Conservation (phyloP, 2,888 invertebrate species). For the Leucophora obtusa region DNA sequence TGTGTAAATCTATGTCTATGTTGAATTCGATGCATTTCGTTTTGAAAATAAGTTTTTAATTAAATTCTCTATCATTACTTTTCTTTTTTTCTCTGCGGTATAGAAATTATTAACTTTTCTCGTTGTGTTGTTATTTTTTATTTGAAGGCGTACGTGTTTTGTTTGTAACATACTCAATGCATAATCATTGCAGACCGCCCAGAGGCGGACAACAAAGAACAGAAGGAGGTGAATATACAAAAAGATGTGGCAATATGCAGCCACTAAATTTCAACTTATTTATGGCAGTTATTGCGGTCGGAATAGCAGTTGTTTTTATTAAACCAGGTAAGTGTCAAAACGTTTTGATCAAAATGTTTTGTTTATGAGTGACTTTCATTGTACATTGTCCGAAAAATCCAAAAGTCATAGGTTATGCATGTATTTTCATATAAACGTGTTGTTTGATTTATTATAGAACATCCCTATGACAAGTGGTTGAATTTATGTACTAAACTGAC, state of each 20-base stretch:
- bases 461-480: neutral
- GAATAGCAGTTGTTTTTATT: conserved; percentile 52
- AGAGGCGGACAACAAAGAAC: conserved; percentile 8
- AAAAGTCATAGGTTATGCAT: neutral
- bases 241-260: conserved; percentile 3
- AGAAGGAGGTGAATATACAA: neutral
- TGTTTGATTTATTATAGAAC: neutral
- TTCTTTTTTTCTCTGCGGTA: neutral
- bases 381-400: neutral
- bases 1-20: neutral
- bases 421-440: neutral
- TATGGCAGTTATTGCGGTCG: conserved; percentile 60
- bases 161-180: conserved; percentile 67
- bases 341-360: conserved; percentile 6
- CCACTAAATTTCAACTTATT: conserved; percentile 61
- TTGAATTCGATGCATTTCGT: conserved; percentile 22
- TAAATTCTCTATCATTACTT: conserved; percentile 47
- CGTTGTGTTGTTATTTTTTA: conserved; percentile 53
- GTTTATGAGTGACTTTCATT: conserved; percentile 8
- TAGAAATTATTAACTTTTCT: conserved; percentile 30
- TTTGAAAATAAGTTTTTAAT: conserved; percentile 60
- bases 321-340: conserved; percentile 63
- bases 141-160: conserved; percentile 40
- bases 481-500: neutral
- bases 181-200: conserved; percentile 56